Percentiles rank a stretch among this genome's conserved stretches.
Conservation (phyloP, 2,113 vertebrate species). For the Ailuropoda melanoleuca region DNA sequence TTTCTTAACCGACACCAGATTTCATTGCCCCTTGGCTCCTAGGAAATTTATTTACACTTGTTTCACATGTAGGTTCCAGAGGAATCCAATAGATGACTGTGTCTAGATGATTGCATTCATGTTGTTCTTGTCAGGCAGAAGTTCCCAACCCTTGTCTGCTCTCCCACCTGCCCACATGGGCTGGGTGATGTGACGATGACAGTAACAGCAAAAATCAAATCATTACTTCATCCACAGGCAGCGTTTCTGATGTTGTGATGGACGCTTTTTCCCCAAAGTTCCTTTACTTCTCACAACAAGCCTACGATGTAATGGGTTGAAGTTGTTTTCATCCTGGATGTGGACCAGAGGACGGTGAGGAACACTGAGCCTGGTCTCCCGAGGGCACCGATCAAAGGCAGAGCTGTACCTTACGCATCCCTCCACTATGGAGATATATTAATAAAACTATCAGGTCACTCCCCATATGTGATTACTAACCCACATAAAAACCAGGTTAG, state of each 20-base stretch:
- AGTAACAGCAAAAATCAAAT: not conserved
- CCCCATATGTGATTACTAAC: not conserved
- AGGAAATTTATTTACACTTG: not conserved
- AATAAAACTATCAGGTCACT: not conserved
- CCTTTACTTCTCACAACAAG: not conserved
- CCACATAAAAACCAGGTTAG: not conserved
- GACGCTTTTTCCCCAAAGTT: not conserved
- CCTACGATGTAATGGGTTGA: not conserved
- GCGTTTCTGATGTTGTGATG: not conserved
- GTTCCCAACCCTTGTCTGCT: rapidly evolving
- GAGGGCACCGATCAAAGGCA: not conserved
- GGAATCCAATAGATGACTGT: too few relatives aligned
- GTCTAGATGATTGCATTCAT: not conserved
- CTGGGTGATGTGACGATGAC: not conserved
- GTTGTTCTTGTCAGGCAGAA: not conserved
- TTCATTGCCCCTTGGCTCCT: not conserved
- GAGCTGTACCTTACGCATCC: too few relatives aligned
- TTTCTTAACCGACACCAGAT: not conserved
- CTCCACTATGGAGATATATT: too few relatives aligned
- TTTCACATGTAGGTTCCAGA: not conserved
- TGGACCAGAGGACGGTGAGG: not conserved
- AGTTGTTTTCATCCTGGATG: not conserved
- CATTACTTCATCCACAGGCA: not conserved
- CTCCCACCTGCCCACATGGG: rapidly evolving
- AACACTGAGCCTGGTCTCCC: not conserved